A percentile compares a stretch with the other conserved stretches of the same genome.
Evolutionary conservation across 2,113 vertebrate genomes (phyloP).

Genomic region (Phaetusa simplex): DNA sequence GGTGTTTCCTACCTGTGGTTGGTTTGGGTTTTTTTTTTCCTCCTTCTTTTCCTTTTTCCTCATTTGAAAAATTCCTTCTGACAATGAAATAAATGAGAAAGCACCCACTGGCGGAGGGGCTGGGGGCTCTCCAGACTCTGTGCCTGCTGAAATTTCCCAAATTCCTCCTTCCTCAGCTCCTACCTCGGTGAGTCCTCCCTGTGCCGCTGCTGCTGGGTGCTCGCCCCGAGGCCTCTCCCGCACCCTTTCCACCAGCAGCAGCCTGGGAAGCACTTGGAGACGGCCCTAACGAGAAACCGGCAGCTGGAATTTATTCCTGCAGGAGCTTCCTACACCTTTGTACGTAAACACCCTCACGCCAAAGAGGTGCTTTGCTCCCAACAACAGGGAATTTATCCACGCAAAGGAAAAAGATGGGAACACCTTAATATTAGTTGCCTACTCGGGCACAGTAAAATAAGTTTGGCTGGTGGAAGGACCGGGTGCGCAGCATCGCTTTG

Average conservation of each 20-base stretch:
- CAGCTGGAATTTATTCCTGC: not conserved
- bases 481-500: not conserved
- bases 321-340: not conserved
- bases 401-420: not conserved
- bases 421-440: not conserved
- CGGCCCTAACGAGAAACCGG: rapidly evolving
- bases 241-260: not conserved
- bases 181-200: not conserved
- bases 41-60: not conserved
- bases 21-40: not conserved
- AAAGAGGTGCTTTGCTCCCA: rapidly evolving
- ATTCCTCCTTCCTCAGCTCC: not conserved
- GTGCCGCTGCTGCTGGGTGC: not conserved
- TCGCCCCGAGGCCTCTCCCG: not conserved
- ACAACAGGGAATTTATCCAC: not conserved
- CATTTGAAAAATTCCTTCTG: not conserved
- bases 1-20: not conserved
- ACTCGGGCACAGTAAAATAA: rapidly evolving
- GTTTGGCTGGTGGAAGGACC: not conserved
- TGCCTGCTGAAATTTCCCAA: not conserved
- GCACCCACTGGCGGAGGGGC: rapidly evolving
- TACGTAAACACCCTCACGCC: not conserved
- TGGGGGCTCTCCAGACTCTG: not conserved
- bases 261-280: not conserved
- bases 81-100: not conserved